phyloP scores from a whole-genome alignment of 23 tunicate genomes.

The Botrylloides violaceus region DNA sequence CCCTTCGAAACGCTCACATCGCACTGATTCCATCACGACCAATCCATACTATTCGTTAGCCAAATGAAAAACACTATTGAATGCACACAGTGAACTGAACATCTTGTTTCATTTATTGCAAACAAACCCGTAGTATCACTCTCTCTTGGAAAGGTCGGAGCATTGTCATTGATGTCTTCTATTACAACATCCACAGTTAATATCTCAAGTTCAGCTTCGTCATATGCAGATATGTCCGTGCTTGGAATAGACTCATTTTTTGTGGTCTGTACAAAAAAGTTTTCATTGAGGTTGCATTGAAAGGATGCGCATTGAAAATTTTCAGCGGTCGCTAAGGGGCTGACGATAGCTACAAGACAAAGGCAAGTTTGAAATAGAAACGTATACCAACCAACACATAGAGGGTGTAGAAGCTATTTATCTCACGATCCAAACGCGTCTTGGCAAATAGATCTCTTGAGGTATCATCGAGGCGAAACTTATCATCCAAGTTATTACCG shows the following conservation, averaged over 20 bases:
- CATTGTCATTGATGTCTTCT: slow-evolving; percentile 41
- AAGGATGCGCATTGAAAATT: no score
- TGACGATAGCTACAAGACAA: no score
- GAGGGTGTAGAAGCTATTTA: slow-evolving; percentile 5
- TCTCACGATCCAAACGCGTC: slow-evolving; percentile 28
- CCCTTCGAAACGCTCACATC: no score
- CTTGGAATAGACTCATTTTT: neutral
- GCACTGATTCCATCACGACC: no score
- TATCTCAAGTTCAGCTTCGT: neutral
- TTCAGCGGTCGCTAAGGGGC: no score
- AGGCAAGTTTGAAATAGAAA: no score
- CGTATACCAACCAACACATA: slow-evolving; percentile 31
- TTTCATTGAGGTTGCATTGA: no score
- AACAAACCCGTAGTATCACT: slow-evolving; percentile 32
- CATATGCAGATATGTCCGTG: neutral
- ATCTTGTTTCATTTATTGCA: no score
- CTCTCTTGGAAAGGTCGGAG: slow-evolving; percentile 27
- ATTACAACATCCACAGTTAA: slow-evolving; percentile 30
- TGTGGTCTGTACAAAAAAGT: slow-evolving; percentile 4
- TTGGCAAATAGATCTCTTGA: slow-evolving; percentile 10
- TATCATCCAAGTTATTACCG: slow-evolving; percentile 2
- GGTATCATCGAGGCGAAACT: slow-evolving; percentile 24
- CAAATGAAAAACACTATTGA: no score
- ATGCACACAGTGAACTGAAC: no score
- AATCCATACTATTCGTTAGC: no score